phyloP scores from a whole-genome alignment of 2,797 vertebrate genomes.

The Chaetophractus vellerosus region DNA sequence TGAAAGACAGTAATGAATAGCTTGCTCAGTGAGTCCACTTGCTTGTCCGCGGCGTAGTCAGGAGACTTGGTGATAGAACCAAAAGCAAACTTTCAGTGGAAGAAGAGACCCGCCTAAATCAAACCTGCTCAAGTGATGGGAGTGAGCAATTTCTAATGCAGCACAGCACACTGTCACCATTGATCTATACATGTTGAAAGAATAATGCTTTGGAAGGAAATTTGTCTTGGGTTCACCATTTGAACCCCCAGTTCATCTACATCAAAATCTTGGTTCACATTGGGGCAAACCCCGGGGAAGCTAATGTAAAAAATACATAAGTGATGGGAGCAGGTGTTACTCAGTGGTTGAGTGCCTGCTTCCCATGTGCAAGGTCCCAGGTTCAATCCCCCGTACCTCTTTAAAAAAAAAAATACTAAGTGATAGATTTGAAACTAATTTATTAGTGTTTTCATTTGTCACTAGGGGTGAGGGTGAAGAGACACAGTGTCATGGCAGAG shows the following conservation, averaged over 20 bases:
- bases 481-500: background rate
- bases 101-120: background rate
- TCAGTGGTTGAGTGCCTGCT: too few species aligned
- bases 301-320: background rate
- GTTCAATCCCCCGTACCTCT: too few species aligned
- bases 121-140: too few species aligned
- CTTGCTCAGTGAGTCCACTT: background rate
- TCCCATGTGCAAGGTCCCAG: too few species aligned
- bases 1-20: background rate
- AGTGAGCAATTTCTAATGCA: background rate
- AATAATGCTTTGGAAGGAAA: background rate
- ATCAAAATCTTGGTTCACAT: background rate
- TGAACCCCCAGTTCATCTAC: background rate
- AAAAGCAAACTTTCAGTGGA: background rate
- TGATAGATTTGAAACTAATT: background rate
- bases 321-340: too few species aligned
- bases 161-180: background rate
- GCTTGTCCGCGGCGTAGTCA: background rate
- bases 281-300: background rate
- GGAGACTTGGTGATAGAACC: background rate
- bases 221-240: background rate
- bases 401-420: background rate
- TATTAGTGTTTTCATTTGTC: background rate
- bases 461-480: background rate
- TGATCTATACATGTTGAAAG: background rate